Evolutionary conservation across 2,113 vertebrate genomes (phyloP), one percentile per base, ranked within the genome.

Genomic region (Cnemophilus loriae): DNA sequence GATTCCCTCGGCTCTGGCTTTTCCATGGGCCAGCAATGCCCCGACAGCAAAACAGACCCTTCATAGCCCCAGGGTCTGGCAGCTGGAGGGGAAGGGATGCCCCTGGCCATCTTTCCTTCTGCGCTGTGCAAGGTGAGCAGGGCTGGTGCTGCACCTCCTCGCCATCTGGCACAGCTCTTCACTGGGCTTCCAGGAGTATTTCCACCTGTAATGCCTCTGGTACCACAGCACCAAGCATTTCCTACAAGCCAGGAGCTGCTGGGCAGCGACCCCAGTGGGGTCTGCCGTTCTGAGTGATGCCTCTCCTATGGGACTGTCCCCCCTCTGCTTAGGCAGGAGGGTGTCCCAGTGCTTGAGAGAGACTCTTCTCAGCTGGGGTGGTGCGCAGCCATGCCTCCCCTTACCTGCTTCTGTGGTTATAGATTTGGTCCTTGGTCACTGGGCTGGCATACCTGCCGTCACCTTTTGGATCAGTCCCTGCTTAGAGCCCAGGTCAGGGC

Each of bases 301-400:
- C 10, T 26, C 8, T 80, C 16, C 15, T 37, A 1, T 3, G 2
- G 13, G 61, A 46, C 10, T 7, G 0, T 61, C 6, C 15, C 3
- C 7, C 7, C 1, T 22, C 5, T 22, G 60, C 24, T 60, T 32
- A 1, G 1, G 6, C 32, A 70, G n/a, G 15, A 71, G 8, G 1
- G 7, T 88, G 22, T 27, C 27, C 37, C 11, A 11, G 0, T 52
- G 19, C 50, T 70, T 74, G 56, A 60, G 27, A 9, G 28, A 47
- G 22, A 22, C 35, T 64, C 6, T 2, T 9, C 42, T 68, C 28
- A 21, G 3, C 10, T 1, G 0, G 6, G 37, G 2, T 7, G 4
- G 15, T 15, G n/a, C 1, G 2, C 3, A 17, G 30, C 0, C 0
- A 13, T 61, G 20, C 3, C 4, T 16, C 22, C 26, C 41, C 33